These are phyloP conservation scores for Chionomys nivalis DNA, from an alignment of 2,113 vertebrate genomes.

Conservation along the genomic window DNA sequence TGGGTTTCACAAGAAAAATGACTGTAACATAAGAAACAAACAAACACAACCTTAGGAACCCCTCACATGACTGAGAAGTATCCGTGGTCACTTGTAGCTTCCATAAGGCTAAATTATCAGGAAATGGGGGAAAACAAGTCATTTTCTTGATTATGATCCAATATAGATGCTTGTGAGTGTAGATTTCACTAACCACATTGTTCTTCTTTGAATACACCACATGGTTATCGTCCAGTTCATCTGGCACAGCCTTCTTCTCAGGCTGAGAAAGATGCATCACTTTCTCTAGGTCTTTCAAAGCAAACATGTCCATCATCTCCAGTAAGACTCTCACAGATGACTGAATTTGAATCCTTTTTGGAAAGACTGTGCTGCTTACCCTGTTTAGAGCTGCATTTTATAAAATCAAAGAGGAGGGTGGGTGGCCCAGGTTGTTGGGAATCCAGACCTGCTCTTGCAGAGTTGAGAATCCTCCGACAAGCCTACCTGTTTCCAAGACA, in stretches of 20 bases:
- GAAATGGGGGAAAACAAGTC: not conserved
- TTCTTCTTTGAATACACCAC: not conserved
- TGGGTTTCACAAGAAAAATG: slow-evolving; percentile 59
- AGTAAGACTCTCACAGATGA: not conserved
- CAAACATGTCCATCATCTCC: not conserved
- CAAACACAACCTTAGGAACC: slow-evolving; percentile 31
- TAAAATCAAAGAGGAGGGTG: not conserved
- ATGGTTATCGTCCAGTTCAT: not conserved
- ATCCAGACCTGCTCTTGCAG: not conserved
- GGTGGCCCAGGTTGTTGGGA: not conserved
- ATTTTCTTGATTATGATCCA: not conserved
- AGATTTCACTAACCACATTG: not conserved
- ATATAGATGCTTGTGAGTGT: not conserved
- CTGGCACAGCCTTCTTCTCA: not conserved
- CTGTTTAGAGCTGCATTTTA: not conserved
- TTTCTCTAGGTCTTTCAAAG: not conserved
- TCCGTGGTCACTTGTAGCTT: not conserved
- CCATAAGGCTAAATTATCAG: not conserved
- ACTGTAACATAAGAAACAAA: slow-evolving; percentile 38
- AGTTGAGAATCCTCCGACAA: not conserved
- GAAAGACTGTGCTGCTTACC: not conserved
- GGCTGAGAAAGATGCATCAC: not conserved
- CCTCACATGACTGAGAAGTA: not conserved
- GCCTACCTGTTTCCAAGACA: not conserved
- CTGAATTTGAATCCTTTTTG: not conserved